phyloP scores from a whole-genome alignment of 1,140 invertebrate genomes.

The Drosophila lowei region DNA sequence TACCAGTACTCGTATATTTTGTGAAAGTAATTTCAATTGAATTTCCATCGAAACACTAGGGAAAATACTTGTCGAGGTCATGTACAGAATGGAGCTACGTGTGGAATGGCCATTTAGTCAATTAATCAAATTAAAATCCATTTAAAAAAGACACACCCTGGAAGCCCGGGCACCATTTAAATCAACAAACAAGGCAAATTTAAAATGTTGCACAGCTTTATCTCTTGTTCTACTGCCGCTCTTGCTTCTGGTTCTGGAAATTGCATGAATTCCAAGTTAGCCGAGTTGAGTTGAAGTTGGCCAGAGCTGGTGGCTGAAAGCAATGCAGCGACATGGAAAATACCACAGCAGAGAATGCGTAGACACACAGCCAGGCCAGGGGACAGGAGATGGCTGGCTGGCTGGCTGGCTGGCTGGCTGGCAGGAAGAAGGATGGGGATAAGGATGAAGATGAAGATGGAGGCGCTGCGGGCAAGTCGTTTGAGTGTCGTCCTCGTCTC shows the following conservation, averaged over 20 bases:
- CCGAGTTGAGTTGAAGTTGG: conserved; percentile 39
- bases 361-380: conserved; percentile 13
- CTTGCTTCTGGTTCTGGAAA: conserved; percentile 33
- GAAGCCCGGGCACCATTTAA: conserved; percentile 45
- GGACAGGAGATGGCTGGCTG: conserved; percentile 3
- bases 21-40: conserved; percentile 11
- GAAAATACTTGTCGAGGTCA: not conserved
- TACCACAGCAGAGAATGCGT: conserved; percentile 68
- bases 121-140: conserved; percentile 30
- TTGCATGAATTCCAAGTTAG: conserved; percentile 54
- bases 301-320: conserved; percentile 66
- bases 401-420: not conserved
- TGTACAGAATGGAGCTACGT: too few species aligned
- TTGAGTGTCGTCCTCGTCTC: conserved; percentile 51
- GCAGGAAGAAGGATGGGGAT: conserved; percentile 14
- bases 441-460: conserved; percentile 21
- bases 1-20: too few species aligned
- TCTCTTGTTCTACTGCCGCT: too few species aligned
- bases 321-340: conserved; percentile 76
- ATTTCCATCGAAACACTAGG: conserved; percentile 23
- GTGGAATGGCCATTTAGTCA: conserved; percentile 14
- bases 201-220: not conserved
- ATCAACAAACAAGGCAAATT: conserved; percentile 61
- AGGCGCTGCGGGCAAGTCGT: conserved; percentile 35
- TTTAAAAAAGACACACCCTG: not conserved